Conservation (phyloP, 2,797 vertebrate species). For the Malurus splendens region DNA sequence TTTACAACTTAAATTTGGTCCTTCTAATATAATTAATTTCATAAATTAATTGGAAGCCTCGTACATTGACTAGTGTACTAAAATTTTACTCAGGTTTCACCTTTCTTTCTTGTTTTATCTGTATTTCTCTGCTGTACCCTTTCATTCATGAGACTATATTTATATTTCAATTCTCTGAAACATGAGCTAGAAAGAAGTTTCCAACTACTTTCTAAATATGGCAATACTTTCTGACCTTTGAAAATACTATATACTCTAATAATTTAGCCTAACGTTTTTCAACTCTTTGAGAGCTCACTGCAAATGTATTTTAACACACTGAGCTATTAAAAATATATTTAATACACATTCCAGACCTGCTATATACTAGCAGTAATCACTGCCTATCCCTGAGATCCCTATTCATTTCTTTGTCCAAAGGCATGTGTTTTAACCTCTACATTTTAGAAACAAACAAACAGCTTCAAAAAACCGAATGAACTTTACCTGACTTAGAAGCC, state of each 20-base stretch:
- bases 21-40: not conserved
- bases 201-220: not conserved
- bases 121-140: not conserved
- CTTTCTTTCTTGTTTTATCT: not conserved
- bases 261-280: not conserved
- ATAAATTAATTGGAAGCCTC: not conserved
- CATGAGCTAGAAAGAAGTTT: not conserved
- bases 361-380: not conserved
- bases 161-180: not conserved
- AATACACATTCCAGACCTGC: not conserved
- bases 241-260: not conserved
- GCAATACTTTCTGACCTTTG: not conserved
- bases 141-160: not conserved
- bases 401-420: not conserved
- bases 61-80: not conserved
- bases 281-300: not conserved
- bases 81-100: not conserved
- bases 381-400: not conserved
- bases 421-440: rapidly evolving
- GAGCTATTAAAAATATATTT: not conserved
- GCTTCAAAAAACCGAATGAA: not conserved
- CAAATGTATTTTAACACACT: not conserved
- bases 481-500: not conserved
- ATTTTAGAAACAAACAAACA: not conserved
- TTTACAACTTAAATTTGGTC: not conserved